Base-by-base conservation (phyloP, 2,797 vertebrate genomes). In the Graptemys geographica region DNA sequence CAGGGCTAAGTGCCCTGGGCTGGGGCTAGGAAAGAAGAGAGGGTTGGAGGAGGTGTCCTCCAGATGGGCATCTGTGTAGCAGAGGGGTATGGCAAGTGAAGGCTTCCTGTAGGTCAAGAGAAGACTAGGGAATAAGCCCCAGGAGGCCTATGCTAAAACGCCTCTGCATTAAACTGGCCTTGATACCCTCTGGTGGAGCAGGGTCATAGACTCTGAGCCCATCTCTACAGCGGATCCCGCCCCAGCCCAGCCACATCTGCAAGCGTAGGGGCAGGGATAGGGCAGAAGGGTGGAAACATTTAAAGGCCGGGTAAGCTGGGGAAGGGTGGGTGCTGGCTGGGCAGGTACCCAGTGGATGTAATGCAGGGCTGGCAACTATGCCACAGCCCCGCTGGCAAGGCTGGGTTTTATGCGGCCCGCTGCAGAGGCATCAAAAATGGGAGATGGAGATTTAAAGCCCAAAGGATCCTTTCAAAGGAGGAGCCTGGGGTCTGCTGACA, bases 351-450 rank as follows among this genome's bases (percentile, higher is more conserved):
- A 72, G n/a, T 2, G 10, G n/a, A 69, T 23, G 65, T 0, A 0
- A 25, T 72, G 5, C 1, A 0, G 78, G 55, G 79, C 69, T 74
- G 37, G 37, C 65, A 41, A n/a, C n/a, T 28, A 16, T 41, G 65
- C n/a, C n/a, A 69, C n/a, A 37, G n/a, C 8, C 59, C 44, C 41
- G 15, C 79, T 0, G 5, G 56, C 37, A 62, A 0, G 0, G 55
- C 12, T 1, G 69, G 1, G 0, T 0, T 15, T 27, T n/a, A 65
- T 2, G 5, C 0, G 0, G 33, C 51, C 4, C 19, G 23, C 27
- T 10, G 76, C 79, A 31, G 12, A 49, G 41, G 74, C 41, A 47
- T 49, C 28, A 12, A 49, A 18, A 49, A 27, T 1, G 8, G 16
- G 62, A 69, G 13, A n/a, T 19, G 10, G 69, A 72, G 19, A 72